Base-by-base conservation (phyloP, 2,888 invertebrate genomes). In the Ochropleura plecta region DNA sequence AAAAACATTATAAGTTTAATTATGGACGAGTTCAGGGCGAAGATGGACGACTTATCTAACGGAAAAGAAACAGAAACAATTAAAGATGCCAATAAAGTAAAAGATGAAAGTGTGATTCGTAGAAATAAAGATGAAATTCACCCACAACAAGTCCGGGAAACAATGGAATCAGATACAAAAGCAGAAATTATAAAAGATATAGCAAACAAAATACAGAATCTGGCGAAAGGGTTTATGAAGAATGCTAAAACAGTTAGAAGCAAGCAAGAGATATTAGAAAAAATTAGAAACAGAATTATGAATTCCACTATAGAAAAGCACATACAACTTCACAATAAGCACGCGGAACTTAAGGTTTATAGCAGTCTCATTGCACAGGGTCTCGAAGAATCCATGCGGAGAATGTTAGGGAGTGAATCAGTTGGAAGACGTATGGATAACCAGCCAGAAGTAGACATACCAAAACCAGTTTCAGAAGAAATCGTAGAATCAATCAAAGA, bases 11-110 rank as follows among this genome's bases (percentile, higher is more conserved):
- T 94, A 0, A 81, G 90, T 53, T 79, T 93, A 6, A 91, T 95
- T 49, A 92, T 95, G 93, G 84, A 91, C 73, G 92, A 92, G n/a
- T 87, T 95, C 72, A 90, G 88, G 82, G 78, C 84, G 53, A 90
- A 89, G 59, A 82, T 81, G 12, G 12, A 40, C 18, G 40, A 18
- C 5, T 16, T 88, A 12, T 75, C 78, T 49, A 82, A 85, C 44
- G 20, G 59, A 73, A 42, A 73, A 49, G 55, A 57, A 75, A 57
- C 7, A 0, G 46, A 66, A 63, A 40, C 64, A 0, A 6, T 16
- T 46, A 5, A 44, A 20, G 57, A 67, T 40, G 60, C 8, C 18
- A 30, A 10, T 10, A 14, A 44, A 12, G 16, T 14, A n/a, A 20
- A 73, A 53, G n/a, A 64, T 18, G 18, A 70, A 76, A 73, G 62